phyloP scores from a whole-genome alignment of 1,140 invertebrate genomes.

The Bombus waltoni region DNA sequence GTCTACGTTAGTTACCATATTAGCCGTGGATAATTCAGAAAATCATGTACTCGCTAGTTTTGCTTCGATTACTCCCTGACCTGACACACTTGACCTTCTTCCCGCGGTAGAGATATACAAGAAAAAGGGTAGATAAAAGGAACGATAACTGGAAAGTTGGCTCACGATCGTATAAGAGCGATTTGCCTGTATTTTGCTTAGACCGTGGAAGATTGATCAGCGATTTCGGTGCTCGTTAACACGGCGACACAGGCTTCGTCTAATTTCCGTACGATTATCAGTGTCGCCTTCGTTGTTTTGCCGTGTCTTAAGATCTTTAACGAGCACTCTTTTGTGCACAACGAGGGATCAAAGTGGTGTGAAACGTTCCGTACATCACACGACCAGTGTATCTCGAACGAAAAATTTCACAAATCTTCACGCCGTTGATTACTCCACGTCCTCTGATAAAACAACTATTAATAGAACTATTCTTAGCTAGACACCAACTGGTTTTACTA shows the following conservation, averaged over 20 bases:
- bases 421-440: no score
- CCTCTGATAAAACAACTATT: neutral
- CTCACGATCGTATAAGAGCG: neutral
- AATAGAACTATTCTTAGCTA: no score
- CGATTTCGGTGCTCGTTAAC: constrained; percentile 17
- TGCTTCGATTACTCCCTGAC: constrained; percentile 18
- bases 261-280: neutral
- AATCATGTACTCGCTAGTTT: constrained; percentile 16
- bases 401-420: neutral
- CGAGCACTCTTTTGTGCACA: neutral
- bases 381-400: neutral
- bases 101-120: constrained; percentile 3
- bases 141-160: constrained; percentile 19
- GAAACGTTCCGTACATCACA: neutral
- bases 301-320: neutral
- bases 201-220: constrained; percentile 29
- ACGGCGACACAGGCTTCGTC: neutral
- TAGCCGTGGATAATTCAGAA: neutral
- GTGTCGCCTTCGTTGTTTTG: neutral
- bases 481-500: no score
- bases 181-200: constrained; percentile 9
- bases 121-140: constrained; percentile 28
- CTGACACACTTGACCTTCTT: constrained; percentile 49
- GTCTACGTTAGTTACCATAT: neutral
- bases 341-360: neutral